Evolutionary conservation across 2,797 vertebrate species (phyloP).

Genomic region (Urocyon cinereoargenteus): DNA sequence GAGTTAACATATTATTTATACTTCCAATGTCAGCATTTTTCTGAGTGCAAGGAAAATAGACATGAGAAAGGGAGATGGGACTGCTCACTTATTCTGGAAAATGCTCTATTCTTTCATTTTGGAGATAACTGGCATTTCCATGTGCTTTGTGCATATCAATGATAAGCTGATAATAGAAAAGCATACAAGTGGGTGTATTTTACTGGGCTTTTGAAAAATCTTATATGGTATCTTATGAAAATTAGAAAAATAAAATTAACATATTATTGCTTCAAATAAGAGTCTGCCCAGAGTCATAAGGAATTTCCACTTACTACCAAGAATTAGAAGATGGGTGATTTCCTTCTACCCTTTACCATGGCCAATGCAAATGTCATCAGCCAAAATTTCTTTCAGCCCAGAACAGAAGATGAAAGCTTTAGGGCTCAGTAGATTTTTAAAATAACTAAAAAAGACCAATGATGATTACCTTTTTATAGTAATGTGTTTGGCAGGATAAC

Average conservation of each 20-base stretch:
- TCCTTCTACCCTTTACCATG: background rate
- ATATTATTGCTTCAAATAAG: conserved; percentile 13
- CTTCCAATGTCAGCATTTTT: background rate
- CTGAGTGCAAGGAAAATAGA: background rate
- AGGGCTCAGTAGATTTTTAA: background rate
- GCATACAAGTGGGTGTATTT: background rate
- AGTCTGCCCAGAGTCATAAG: background rate
- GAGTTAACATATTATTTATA: background rate
- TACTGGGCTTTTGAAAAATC: conserved; percentile 20
- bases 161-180: background rate
- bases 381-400: conserved; percentile 8
- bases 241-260: conserved; percentile 32
- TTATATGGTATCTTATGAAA: conserved; percentile 39
- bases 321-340: background rate
- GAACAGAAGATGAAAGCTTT: conserved; percentile 40
- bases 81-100: background rate
- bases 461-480: background rate
- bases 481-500: background rate
- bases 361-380: conserved; percentile 27
- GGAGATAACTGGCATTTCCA: background rate
- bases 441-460: conserved; percentile 8
- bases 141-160: background rate
- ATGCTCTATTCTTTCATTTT: background rate
- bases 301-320: conserved; percentile 4
- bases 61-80: background rate